Percentiles rank a stretch among this genome's conserved stretches.
phyloP scores from a whole-genome alignment of 2,113 vertebrate genomes.

The Dasypus novemcinctus region DNA sequence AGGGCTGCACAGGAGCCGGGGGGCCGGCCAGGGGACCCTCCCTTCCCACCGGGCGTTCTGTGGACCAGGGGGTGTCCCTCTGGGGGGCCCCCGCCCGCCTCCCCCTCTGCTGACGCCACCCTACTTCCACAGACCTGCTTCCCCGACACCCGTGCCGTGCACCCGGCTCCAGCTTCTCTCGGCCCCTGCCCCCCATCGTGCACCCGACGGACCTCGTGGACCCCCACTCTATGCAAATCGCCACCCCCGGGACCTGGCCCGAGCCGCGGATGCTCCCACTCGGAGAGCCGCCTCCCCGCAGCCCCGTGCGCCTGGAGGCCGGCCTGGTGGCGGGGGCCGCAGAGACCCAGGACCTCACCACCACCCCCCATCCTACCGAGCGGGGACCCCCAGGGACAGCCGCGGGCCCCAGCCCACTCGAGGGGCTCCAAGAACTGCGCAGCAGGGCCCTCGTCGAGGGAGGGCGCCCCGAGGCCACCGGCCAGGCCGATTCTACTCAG shows the following conservation, averaged over 20 bases:
- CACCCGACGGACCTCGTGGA: constrained; percentile 90
- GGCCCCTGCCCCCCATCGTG: constrained; percentile 82
- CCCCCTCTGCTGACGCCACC: accelerated
- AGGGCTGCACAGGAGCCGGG: not conserved
- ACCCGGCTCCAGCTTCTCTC: constrained; percentile 87
- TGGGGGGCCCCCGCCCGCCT: accelerated
- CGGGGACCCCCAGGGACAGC: constrained; percentile 58
- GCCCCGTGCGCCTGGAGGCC: constrained; percentile 36
- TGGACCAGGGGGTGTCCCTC: not conserved
- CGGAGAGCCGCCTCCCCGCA: constrained; percentile 49
- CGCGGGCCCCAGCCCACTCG: not conserved
- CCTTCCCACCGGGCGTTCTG: too few species aligned
- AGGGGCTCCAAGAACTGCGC: constrained; percentile 53
- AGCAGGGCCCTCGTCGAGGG: constrained; percentile 51
- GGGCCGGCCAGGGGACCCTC: too few species aligned
- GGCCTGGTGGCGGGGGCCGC: not conserved
- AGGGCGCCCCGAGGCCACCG: constrained; percentile 41
- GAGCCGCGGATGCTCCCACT: constrained; percentile 84
- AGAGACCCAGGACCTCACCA: constrained; percentile 51
- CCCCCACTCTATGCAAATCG: constrained; percentile 88
- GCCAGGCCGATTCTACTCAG: constrained; percentile 67
- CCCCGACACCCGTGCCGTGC: constrained; percentile 88
- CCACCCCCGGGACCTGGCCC: constrained; percentile 76
- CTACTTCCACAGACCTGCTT: constrained; percentile 86
- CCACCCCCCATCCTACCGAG: constrained; percentile 65